phyloP scores from a whole-genome alignment of 2,113 vertebrate species.

The Montifringilla adamsi region DNA sequence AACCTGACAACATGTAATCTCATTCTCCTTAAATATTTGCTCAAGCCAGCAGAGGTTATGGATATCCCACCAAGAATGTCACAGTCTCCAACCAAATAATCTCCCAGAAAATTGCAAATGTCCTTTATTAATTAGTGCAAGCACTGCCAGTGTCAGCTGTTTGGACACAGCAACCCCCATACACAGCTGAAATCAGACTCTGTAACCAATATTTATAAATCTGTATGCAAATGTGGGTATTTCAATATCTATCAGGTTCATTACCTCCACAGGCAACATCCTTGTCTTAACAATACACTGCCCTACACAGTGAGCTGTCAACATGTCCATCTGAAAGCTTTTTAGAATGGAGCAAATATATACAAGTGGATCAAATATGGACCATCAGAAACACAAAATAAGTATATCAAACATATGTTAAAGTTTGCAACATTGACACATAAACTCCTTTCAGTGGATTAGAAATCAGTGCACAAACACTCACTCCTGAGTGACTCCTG shows the following conservation, averaged over 20 bases:
- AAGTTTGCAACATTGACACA: neutral
- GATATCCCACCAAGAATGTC: neutral
- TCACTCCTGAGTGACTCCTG: neutral
- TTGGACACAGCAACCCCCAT: neutral
- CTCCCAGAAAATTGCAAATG: neutral
- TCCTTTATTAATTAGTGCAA: neutral
- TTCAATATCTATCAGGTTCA: neutral
- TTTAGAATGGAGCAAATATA: neutral
- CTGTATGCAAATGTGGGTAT: neutral
- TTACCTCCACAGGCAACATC: neutral
- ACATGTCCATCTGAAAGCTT: neutral
- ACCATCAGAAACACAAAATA: neutral
- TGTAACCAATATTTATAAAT: neutral
- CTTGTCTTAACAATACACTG: neutral
- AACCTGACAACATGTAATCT: neutral
- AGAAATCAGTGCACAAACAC: neutral
- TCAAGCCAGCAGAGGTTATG: neutral
- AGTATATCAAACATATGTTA: neutral
- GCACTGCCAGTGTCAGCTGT: neutral
- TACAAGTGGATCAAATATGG: neutral
- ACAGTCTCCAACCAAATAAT: neutral
- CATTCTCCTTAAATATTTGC: neutral
- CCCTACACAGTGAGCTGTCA: neutral
- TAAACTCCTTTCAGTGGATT: neutral
- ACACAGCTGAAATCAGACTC: neutral